Evolutionary conservation across 2,888 invertebrate genomes (phyloP).

Genomic region (Dione juno): DNA sequence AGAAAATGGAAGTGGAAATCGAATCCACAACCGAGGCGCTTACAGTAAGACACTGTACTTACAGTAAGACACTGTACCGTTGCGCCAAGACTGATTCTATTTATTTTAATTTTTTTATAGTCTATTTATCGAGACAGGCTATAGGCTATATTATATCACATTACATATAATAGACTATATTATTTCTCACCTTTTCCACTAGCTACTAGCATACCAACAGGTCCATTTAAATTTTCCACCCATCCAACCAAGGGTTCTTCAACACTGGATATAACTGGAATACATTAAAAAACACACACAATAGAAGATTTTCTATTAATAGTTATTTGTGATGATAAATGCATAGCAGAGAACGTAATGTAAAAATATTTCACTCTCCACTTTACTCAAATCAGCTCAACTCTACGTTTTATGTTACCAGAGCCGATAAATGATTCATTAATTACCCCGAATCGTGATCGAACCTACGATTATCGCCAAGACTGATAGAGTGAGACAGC

Average conservation of each 20-base stretch:
- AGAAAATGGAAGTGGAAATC: not conserved
- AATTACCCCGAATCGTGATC: not conserved
- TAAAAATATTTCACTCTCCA: not conserved
- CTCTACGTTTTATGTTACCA: not conserved
- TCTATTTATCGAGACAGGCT: too few relatives aligned
- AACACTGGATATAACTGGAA: conserved; percentile 32
- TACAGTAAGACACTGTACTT: not conserved
- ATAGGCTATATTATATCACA: too few relatives aligned
- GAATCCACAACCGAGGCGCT: not conserved
- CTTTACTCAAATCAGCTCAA: not conserved
- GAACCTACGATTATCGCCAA: not conserved
- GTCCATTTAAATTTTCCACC: conserved; percentile 91
- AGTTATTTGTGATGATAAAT: too few relatives aligned
- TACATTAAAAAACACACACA: not conserved
- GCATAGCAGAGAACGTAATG: not conserved
- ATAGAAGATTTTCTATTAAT: too few relatives aligned
- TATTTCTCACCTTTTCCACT: conserved; percentile 70
- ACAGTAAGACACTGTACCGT: not conserved
- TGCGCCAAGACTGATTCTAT: not conserved
- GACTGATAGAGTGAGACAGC: too few relatives aligned
- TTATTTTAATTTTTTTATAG: too few relatives aligned
- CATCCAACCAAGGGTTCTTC: conserved; percentile 21
- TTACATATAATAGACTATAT: too few relatives aligned
- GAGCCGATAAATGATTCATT: not conserved
- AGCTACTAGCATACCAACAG: conserved; percentile 88